Evolutionary conservation across 2,797 vertebrate genomes (phyloP).

Genomic region (Acropternis orthonyx): DNA sequence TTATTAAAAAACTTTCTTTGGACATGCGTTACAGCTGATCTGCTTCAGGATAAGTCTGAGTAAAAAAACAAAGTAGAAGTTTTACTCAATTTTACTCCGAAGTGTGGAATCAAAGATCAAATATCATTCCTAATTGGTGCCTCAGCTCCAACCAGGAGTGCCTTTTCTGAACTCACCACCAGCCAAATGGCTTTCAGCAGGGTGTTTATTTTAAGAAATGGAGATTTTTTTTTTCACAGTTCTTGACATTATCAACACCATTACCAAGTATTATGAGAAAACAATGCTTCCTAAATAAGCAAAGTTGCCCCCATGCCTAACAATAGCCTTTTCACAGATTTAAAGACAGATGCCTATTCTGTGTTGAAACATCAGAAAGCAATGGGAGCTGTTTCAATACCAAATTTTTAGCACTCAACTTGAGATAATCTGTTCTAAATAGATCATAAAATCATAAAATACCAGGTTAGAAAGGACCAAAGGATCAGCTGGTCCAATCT

Average conservation of each 20-base stretch:
- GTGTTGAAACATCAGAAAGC: not conserved
- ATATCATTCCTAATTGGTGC: not conserved
- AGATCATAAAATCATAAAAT: not conserved
- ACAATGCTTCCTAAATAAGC: not conserved
- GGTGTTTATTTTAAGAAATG: not conserved
- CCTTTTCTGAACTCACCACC: not conserved
- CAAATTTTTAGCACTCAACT: not conserved
- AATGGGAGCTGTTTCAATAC: fast-evolving
- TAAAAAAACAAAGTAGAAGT: not conserved
- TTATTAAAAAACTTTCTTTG: not conserved
- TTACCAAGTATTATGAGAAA: not conserved
- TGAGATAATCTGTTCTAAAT: not conserved
- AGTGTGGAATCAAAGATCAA: not conserved
- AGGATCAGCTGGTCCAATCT: not conserved
- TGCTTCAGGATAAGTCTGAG: not conserved
- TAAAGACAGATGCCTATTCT: not conserved
- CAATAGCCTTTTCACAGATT: not conserved
- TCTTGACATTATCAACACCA: not conserved
- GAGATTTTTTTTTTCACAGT: not conserved
- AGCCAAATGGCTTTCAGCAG: not conserved
- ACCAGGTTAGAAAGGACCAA: not conserved
- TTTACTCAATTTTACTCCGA: not conserved
- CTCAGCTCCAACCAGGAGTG: not conserved
- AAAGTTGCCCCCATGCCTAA: not conserved
- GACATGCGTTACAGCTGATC: fast-evolving